Percentiles rank a stretch among this genome's conserved stretches.
Evolutionary conservation across 2,888 invertebrate species (phyloP).

Genomic region (Serripes groenlandicus): DNA sequence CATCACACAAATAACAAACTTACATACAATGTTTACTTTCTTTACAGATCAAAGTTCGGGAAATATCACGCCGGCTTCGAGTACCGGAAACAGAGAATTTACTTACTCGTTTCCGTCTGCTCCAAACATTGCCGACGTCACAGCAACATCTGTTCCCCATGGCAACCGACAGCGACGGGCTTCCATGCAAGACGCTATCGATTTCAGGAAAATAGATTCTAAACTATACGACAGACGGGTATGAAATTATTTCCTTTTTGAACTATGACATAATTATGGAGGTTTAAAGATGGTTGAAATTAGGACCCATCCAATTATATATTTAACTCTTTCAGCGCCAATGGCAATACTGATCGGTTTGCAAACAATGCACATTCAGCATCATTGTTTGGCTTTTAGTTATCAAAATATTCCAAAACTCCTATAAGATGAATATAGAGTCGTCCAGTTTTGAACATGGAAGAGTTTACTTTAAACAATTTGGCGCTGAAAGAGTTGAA

Average conservation of each 20-base stretch:
- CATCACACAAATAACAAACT: no score
- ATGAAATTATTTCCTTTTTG: conserved; percentile 34
- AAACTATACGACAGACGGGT: conserved; percentile 83
- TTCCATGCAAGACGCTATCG: conserved; percentile 90
- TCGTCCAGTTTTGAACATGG: no score
- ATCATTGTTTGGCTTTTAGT: no score
- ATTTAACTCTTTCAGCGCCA: neutral
- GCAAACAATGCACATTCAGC: no score
- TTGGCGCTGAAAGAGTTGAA: no score
- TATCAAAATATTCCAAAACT: no score
- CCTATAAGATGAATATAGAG: no score
- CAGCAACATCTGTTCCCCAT: conserved; percentile 72
- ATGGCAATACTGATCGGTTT: no score
- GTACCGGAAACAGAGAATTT: conserved; percentile 75
- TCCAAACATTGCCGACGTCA: conserved; percentile 72
- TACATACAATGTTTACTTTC: neutral
- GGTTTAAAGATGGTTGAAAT: neutral
- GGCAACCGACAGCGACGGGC: conserved; percentile 77
- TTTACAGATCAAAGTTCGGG: conserved; percentile 73
- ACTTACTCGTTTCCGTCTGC: conserved; percentile 76
- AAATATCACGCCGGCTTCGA: conserved; percentile 74
- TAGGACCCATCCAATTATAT: neutral
- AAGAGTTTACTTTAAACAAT: no score
- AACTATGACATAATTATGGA: neutral
- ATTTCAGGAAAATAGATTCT: conserved; percentile 87